Base-by-base conservation (phyloP, 1,140 invertebrate genomes). In the Dreissena polymorpha region DNA sequence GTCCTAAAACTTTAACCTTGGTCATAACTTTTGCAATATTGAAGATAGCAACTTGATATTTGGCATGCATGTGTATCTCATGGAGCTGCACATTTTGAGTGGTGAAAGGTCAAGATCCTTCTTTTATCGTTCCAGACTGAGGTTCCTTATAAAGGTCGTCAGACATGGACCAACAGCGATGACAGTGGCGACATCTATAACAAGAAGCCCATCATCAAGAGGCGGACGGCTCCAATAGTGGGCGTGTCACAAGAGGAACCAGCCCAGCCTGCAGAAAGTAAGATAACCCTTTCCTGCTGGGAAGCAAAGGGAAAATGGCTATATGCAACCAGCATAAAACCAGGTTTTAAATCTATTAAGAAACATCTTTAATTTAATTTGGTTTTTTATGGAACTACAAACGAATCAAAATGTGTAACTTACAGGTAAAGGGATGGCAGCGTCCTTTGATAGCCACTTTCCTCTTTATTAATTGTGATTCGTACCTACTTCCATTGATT, bases 121-220 rank as follows among this genome's bases (percentile, higher is more conserved):
- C 16, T 60, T 3, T 60, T 18, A 3, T 60, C 50, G 6, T 60
- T 83, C 39, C 73, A 83, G 81, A 21, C 27, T 60, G 81, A 83
- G 13, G 81, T 72, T 18, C 81, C 81, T 14, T 72, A 72, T 21
- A 83, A 83, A n/a, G 67, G 72, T 25, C 72, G 81, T 3, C 81
- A 83, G 67, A 83, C 81, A 8, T 83, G 81, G 81, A 76, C 81
- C 12, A 83, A 69, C 50, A 77, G 60, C 60, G 81, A 83, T 0
- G 81, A 77, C 69, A 57, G 27, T 39, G 27, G n/a, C 39, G 79
- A 82, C 18, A 82, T 82, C 27, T 82, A 82, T 49, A 74, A 73
- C 60, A 82, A 82, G 71, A 82, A 82, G 39, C 79, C 79, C 5
- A 65, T 55, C 70, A 72, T 82, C n/a, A 82, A 82, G 50, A 53